Evolutionary conservation across 2,113 vertebrate genomes (phyloP), one percentile per base, ranked within the genome.

Genomic region (Sardina pilchardus): DNA sequence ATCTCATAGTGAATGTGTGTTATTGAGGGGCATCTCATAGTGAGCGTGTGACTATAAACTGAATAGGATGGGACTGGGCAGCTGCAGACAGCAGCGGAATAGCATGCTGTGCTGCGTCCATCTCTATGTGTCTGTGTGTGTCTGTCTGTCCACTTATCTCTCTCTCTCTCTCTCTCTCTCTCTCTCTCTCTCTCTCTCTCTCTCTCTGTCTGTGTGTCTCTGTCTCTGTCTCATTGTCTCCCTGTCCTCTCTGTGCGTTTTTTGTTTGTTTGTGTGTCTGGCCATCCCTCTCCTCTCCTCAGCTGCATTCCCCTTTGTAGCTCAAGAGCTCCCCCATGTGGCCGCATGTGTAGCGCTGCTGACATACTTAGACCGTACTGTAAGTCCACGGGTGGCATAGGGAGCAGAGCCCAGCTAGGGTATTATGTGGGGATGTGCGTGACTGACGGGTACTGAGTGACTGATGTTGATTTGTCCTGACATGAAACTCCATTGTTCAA

Each of bases 301-400:
- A 1, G 48, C 48, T 56, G 1, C 53, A 8, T 5, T 7, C 10
- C 10, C 59, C 21, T 63, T 3, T 63, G 7, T 26, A 63, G 59
- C 59, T 26, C 24, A 63, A 56, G 56, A 88, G 84, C 87, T 71
- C 84, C 84, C 81, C 84, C 84, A 83, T 21, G 83, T 88, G 87
- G 87, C 34, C 78, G 21, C 34, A 48, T 82, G 56, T 84, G 26
- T 30, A 4, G 1, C 36, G 34, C 17, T 53, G 3, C 30, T 45
- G 2, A 56, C 16, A 16, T 3, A 63, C n/a, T 53, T 86, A 30
- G 2, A 3, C 39, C 39, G 4, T 42, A 42, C 39, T 42, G 39
- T 42, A 42, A 26, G n/a, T 39, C 3, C 14, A 39, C 10, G 6
- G 8, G 21, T 42, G 44, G 39, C 84, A 85, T 81, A 42, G 75